These are phyloP conservation scores for Lydus trimaculatus DNA, from an alignment of 2,888 invertebrate genomes.

Conservation along the genomic window DNA sequence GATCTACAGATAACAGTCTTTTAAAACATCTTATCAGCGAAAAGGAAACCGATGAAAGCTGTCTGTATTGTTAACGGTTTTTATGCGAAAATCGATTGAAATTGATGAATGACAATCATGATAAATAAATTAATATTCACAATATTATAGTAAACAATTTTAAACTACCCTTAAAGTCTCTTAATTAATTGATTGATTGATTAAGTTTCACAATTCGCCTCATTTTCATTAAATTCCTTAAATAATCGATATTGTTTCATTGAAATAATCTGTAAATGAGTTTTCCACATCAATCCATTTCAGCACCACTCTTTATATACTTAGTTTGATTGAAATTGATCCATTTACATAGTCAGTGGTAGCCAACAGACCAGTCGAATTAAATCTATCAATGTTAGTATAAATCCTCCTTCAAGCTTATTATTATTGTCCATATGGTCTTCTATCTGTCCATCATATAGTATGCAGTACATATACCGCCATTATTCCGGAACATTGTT, in stretches of 20 bases:
- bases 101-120: too few species aligned
- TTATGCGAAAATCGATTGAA: too few species aligned
- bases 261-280: background rate
- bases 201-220: too few species aligned
- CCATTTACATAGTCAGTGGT: background rate
- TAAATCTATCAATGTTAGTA: background rate
- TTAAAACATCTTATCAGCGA: too few species aligned
- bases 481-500: background rate
- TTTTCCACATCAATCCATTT: background rate
- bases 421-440: background rate
- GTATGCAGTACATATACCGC: background rate
- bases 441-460: background rate
- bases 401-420: background rate
- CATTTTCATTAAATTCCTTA: background rate
- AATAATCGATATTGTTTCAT: background rate
- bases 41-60: too few species aligned
- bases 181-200: background rate
- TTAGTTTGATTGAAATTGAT: constrained; percentile 8
- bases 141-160: too few species aligned
- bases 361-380: background rate
- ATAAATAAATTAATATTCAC: too few species aligned
- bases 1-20: too few species aligned
- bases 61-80: too few species aligned
- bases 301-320: constrained; percentile 1
- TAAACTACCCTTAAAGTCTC: background rate